A percentile compares a stretch with the other conserved stretches of the same genome.
Evolutionary conservation across 2,888 invertebrate genomes (phyloP).

Genomic region (Thysanoteuthis rhombus): DNA sequence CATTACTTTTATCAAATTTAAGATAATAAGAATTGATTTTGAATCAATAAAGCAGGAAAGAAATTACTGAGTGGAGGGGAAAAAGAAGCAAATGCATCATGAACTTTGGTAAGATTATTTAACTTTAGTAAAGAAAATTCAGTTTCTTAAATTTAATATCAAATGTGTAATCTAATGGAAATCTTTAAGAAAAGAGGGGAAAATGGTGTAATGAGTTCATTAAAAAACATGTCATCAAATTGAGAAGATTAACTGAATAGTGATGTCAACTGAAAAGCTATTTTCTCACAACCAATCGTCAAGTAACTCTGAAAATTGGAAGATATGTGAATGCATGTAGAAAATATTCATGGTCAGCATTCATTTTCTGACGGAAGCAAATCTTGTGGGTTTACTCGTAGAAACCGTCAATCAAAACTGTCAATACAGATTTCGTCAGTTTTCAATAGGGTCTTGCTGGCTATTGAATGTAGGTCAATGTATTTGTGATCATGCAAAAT

Average conservation of each 20-base stretch:
- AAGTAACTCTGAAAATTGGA: background rate
- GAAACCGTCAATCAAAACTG: too few species aligned
- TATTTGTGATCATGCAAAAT: too few species aligned
- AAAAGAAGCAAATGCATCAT: too few species aligned
- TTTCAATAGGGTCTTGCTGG: too few species aligned
- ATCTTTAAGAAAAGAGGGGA: background rate
- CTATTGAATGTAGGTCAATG: too few species aligned
- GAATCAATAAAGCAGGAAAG: background rate
- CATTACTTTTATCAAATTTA: background rate
- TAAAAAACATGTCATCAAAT: background rate
- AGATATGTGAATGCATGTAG: background rate
- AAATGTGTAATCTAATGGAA: background rate
- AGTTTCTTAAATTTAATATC: too few species aligned
- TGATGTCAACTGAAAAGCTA: background rate
- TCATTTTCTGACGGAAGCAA: too few species aligned
- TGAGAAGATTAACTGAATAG: background rate
- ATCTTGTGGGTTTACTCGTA: too few species aligned
- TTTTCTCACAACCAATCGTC: background rate
- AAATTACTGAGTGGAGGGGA: background rate
- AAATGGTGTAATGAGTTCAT: background rate
- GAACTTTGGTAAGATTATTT: too few species aligned
- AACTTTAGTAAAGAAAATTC: too few species aligned
- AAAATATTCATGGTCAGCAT: too few species aligned
- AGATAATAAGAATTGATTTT: background rate
- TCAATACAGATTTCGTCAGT: too few species aligned